phyloP scores from a whole-genome alignment of 2,888 invertebrate genomes.

The Aplocera efformata region DNA sequence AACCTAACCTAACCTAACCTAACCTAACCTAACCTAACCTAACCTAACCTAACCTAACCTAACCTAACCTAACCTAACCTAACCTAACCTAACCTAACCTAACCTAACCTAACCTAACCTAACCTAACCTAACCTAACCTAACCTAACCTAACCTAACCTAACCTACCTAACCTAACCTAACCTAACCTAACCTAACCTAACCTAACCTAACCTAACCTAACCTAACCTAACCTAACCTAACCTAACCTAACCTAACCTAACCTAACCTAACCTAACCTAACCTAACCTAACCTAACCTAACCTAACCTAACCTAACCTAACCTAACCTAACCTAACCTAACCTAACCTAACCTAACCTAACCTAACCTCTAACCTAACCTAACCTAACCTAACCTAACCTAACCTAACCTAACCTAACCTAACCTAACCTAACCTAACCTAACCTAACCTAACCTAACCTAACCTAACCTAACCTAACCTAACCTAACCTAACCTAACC shows the following conservation, averaged over 20 bases:
- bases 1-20: constrained; percentile 17
- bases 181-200: constrained; percentile 27
- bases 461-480: constrained; percentile 17
- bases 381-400: constrained; percentile 18
- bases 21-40: constrained; percentile 18
- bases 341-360: constrained; percentile 15
- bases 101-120: too few species aligned
- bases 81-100: too few species aligned
- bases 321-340: constrained; percentile 12
- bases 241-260: constrained; percentile 11
- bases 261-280: constrained; percentile 11
- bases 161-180: constrained; percentile 21
- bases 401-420: constrained; percentile 16
- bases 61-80: constrained; percentile 22
- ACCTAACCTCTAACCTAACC: constrained; percentile 19
- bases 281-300: constrained; percentile 14
- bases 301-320: constrained; percentile 16
- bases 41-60: constrained; percentile 21
- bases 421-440: constrained; percentile 12
- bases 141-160: constrained; percentile 19
- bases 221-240: constrained; percentile 12
- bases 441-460: constrained; percentile 14
- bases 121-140: constrained; percentile 16
- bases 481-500: constrained; percentile 19
- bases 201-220: constrained; percentile 24